Base-by-base conservation (phyloP, 2,888 invertebrate genomes). In the Caradrina kadenii region DNA sequence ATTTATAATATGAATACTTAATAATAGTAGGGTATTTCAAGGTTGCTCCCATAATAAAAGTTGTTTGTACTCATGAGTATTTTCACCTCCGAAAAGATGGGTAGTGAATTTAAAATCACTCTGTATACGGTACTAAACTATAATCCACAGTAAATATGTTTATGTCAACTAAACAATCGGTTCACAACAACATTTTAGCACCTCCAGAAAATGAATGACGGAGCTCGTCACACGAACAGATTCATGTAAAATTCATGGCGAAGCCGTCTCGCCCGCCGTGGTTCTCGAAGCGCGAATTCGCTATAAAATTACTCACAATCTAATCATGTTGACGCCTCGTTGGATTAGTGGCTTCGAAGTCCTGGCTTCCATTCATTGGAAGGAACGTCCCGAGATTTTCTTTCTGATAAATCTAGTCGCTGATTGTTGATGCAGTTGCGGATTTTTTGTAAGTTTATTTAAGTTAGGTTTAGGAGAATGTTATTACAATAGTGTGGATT, bases 211-310 rank as follows among this genome's bases (percentile, higher is more conserved):
- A 93, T 92, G 90, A 93, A 93, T 91, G 93, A 91, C 89, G 88
- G 79, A 86, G 87, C 88, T 88, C 89, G 91, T 91, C 90, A 89
- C 90, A 88, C 83, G 81, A 82, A 81, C 84, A 82, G 88, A 88
- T 92, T 95, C 95, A 95, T 94, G 94, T 93, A 93, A 94, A 93
- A 94, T 95, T 95, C 95, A 95, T 95, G 91, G 74, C 87, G 67
- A 72, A 81, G 80, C 87, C 86, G 85, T 82, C 86, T 87, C 80
- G 74, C 81, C 75, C 83, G 82, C 76, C 85, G 86, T 85, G 87
- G 87, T 86, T 86, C 87, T 83, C 83, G 79, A 81, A 85, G 84
- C 87, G 88, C 84, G 92, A 92, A 93, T 93, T 91, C 88, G 88
- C 90, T 90, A 92, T 92, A 91, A 93, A 93, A 94, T 94, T 93